phyloP scores from a whole-genome alignment of 2,113 vertebrate species.

The Paralichthys olivaceus region DNA sequence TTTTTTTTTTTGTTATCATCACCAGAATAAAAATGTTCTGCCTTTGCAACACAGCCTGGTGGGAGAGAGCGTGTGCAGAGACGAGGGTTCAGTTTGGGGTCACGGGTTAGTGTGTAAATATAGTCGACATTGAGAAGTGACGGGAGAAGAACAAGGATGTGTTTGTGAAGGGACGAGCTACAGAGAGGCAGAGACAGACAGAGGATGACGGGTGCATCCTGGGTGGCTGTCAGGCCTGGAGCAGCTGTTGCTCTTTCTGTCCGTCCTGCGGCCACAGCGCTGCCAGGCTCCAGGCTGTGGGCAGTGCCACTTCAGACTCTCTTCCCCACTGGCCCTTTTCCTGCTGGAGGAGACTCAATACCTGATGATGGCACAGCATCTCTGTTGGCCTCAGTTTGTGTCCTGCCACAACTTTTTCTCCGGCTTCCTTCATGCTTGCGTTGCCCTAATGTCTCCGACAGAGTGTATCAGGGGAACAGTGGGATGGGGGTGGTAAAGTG shows the following conservation, averaged over 20 bases:
- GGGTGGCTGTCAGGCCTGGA: constrained; percentile 56
- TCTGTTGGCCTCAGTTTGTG: constrained; percentile 18
- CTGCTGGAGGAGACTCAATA: background rate
- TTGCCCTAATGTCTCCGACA: constrained; percentile 46
- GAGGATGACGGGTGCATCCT: constrained; percentile 60
- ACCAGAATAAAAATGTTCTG: background rate
- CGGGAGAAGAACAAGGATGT: constrained; percentile 10
- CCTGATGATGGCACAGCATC: constrained; percentile 14
- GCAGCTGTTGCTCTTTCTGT: constrained; percentile 52
- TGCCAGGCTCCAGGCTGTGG: constrained; percentile 14
- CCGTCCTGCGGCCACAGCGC: constrained; percentile 39
- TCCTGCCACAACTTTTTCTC: constrained; percentile 11
- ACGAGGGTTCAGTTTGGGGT: constrained; percentile 33
- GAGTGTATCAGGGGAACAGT: constrained; percentile 41
- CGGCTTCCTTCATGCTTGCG: constrained; percentile 23
- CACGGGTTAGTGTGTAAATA: constrained; percentile 19
- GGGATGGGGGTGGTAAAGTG: constrained; percentile 25
- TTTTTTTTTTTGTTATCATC: background rate
- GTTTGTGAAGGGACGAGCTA: constrained; percentile 5
- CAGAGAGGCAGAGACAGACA: constrained; percentile 50
- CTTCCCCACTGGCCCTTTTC: background rate
- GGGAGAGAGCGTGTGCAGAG: background rate
- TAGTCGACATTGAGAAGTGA: constrained; percentile 2
- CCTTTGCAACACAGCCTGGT: background rate
- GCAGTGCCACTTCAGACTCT: background rate